These are phyloP conservation scores for Scomber scombrus DNA, from an alignment of 2,113 vertebrate genomes.

Conservation along the genomic window DNA sequence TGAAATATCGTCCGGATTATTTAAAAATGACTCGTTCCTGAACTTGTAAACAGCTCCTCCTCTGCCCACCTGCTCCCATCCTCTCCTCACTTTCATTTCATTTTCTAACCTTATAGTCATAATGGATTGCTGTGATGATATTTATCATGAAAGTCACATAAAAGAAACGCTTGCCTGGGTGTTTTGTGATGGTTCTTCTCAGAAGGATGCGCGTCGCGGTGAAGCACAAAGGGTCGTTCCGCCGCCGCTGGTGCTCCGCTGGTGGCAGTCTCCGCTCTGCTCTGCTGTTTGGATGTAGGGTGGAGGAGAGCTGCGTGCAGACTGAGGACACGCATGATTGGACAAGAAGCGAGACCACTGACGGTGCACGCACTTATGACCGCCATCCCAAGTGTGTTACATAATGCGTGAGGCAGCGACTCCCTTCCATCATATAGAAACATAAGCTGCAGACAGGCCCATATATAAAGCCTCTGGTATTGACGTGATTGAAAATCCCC, in stretches of 20 bases:
- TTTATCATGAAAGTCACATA: not conserved
- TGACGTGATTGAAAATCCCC: not conserved
- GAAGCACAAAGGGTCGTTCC: constrained; percentile 70
- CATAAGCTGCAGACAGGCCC: not conserved
- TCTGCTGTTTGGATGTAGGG: constrained; percentile 40
- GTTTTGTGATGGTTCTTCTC: constrained; percentile 27
- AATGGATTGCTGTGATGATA: not conserved
- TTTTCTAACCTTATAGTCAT: not conserved
- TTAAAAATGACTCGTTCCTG: not conserved
- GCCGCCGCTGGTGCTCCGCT: constrained; percentile 20
- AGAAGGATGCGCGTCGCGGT: constrained; percentile 48
- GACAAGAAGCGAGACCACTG: constrained; percentile 53
- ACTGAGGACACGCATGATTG: constrained; percentile 63
- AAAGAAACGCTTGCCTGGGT: constrained; percentile 58
- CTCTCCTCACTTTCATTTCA: not conserved
- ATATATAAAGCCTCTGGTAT: not conserved
- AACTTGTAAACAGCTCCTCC: constrained; percentile 62
- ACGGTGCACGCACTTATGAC: constrained; percentile 63
- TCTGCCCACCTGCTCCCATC: constrained; percentile 24
- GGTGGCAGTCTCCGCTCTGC: constrained; percentile 56
- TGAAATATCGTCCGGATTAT: not conserved
- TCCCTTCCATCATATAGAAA: constrained; percentile 5
- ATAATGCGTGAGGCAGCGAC: constrained; percentile 67
- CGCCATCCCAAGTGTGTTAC: constrained; percentile 76
- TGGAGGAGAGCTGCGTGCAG: constrained; percentile 50